These are phyloP conservation scores for Zaprionus bogoriensis DNA, from an alignment of 2,888 invertebrate species.

Conservation along the genomic window DNA sequence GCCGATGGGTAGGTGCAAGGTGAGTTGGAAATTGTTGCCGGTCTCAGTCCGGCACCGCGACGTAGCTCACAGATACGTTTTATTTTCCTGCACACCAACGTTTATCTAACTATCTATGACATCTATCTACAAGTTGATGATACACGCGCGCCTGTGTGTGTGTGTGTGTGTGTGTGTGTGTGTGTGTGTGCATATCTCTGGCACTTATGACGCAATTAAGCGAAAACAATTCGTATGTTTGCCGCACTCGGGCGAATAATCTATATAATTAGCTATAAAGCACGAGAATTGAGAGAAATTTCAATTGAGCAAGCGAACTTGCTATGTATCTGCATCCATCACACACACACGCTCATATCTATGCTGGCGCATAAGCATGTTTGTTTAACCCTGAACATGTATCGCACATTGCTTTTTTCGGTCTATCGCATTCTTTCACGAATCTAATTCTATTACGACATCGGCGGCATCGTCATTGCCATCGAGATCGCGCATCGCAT, in stretches of 20 bases:
- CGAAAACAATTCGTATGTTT: slow-evolving; percentile 43
- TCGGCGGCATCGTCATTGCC: slow-evolving; percentile 34
- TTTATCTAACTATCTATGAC: slow-evolving; percentile 67
- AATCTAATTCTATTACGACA: slow-evolving; percentile 67
- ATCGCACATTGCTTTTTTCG: slow-evolving; percentile 36
- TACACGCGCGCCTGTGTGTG: background rate
- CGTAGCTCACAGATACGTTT: slow-evolving; percentile 26
- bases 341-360: background rate
- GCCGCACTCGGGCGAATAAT: slow-evolving; percentile 47
- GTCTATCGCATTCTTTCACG: slow-evolving; percentile 55
- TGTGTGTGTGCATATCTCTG: slow-evolving; percentile 14
- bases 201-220: slow-evolving; percentile 70
- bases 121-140: slow-evolving; percentile 37
- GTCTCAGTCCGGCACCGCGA: slow-evolving; percentile 44
- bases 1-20: slow-evolving; percentile 16
- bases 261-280: slow-evolving; percentile 53
- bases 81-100: slow-evolving; percentile 25
- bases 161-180: slow-evolving; percentile 15
- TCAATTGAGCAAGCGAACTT: slow-evolving; percentile 25
- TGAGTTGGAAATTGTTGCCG: slow-evolving; percentile 50
- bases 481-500: slow-evolving; percentile 24
- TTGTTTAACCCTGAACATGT: slow-evolving; percentile 66
- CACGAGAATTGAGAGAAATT: slow-evolving; percentile 29
- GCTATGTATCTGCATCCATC: slow-evolving; percentile 10
- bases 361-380: no score